phyloP scores from a whole-genome alignment of 1,140 invertebrate genomes.

The Polypedilum pembai region DNA sequence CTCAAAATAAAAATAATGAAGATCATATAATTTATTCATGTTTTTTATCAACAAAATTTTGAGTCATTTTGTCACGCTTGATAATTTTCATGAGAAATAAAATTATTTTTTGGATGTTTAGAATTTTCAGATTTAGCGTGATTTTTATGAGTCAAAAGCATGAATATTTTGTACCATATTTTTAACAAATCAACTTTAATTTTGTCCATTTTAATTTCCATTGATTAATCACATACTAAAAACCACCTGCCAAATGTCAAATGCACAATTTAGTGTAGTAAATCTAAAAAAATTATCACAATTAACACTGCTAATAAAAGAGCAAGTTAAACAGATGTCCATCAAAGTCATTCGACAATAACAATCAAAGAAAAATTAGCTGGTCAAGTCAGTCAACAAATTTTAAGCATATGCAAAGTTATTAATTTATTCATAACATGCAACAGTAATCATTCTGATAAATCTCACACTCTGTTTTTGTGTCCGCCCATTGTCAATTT shows the following conservation, averaged over 20 bases:
- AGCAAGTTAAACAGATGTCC: slow-evolving; percentile 16
- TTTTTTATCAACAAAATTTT: slow-evolving; percentile 17
- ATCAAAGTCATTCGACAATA: background rate
- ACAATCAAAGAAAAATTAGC: background rate
- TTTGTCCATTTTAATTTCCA: too few relatives aligned
- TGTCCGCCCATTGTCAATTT: background rate
- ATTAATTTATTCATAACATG: slow-evolving; percentile 10
- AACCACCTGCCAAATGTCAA: background rate
- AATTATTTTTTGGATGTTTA: background rate
- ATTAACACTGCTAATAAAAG: slow-evolving; percentile 10
- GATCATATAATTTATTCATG: slow-evolving; percentile 22
- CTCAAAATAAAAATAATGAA: background rate
- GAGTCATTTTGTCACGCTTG: background rate
- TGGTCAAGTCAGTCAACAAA: background rate
- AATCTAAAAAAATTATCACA: slow-evolving; percentile 10
- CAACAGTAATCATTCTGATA: slow-evolving; percentile 5
- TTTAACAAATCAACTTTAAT: background rate
- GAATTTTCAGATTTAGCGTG: too few relatives aligned
- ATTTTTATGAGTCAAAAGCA: too few relatives aligned
- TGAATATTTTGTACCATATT: background rate
- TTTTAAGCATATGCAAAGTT: slow-evolving; percentile 9
- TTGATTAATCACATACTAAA: background rate
- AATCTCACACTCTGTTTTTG: background rate
- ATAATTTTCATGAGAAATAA: background rate
- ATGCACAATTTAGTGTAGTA: background rate